Conservation (phyloP, 1,140 invertebrate species). For the Kradibia gibbosae region DNA sequence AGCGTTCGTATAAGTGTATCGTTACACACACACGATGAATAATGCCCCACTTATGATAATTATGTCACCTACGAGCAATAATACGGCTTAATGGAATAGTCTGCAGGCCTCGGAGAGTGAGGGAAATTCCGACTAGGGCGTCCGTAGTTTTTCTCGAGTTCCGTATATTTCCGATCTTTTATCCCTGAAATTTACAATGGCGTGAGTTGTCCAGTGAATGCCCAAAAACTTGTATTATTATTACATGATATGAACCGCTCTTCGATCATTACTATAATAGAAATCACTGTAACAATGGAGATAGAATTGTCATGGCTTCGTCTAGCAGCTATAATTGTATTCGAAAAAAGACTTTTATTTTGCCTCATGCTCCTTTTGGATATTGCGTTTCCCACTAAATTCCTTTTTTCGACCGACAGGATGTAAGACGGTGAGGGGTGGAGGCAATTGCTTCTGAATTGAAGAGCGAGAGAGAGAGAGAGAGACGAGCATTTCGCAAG, state of each 20-base stretch:
- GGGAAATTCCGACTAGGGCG: background rate
- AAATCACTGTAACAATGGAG: too few species aligned
- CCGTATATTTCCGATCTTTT: too few species aligned
- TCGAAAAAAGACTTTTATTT: background rate
- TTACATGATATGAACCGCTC: too few species aligned
- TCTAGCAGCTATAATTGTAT: background rate
- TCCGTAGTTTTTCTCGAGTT: too few species aligned
- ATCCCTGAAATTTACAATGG: too few species aligned
- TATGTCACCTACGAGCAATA: slow-evolving; percentile 5
- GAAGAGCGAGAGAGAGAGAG: background rate
- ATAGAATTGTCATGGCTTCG: background rate
- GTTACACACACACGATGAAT: background rate
- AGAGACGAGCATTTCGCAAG: slow-evolving; percentile 15
- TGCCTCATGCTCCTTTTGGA: background rate
- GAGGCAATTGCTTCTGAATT: slow-evolving; percentile 24
- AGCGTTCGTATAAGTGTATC: too few species aligned
- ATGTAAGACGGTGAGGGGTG: background rate
- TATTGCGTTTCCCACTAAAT: background rate
- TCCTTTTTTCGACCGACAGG: background rate
- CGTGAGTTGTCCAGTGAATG: too few species aligned
- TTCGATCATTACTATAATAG: too few species aligned
- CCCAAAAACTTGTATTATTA: too few species aligned
- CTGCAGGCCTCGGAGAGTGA: background rate
- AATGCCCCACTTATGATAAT: background rate
- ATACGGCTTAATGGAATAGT: background rate